Conservation (phyloP, 2,113 vertebrate species). For the Ciconia maguari region DNA sequence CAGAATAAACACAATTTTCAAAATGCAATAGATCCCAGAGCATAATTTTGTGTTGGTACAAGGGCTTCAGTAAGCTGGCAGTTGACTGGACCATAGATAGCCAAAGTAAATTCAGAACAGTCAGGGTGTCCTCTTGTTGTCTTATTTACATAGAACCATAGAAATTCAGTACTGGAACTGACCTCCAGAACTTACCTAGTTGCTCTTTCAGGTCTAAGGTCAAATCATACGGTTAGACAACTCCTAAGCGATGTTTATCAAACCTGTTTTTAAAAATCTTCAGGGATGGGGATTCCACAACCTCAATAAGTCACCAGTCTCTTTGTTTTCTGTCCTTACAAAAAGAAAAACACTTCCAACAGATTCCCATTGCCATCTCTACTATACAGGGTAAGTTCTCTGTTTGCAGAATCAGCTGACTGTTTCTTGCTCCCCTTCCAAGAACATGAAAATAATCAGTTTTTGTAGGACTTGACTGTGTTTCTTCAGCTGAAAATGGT, state of each 20-base stretch:
- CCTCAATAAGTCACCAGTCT: background rate
- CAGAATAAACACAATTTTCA: background rate
- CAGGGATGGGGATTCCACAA: background rate
- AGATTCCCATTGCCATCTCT: background rate
- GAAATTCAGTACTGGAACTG: background rate
- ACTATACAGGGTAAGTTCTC: background rate
- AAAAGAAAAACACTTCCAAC: background rate
- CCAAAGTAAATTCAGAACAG: background rate
- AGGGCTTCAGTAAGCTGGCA: background rate
- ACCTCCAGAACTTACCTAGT: background rate
- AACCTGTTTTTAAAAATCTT: background rate
- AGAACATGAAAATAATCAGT: background rate
- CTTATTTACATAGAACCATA: background rate
- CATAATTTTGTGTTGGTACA: background rate
- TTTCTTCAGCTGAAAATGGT: background rate
- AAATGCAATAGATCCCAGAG: background rate
- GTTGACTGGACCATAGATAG: background rate
- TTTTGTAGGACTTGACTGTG: background rate
- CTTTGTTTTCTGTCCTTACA: background rate
- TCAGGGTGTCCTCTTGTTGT: background rate
- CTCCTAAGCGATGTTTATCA: background rate
- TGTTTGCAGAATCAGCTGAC: background rate
- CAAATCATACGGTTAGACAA: background rate
- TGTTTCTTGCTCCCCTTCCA: background rate
- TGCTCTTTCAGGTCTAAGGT: background rate